Percentiles rank a stretch among this genome's conserved stretches.
Conservation (phyloP, 37 sponge, comb jelly and placozoan species). For the Haliclona indistincta region DNA sequence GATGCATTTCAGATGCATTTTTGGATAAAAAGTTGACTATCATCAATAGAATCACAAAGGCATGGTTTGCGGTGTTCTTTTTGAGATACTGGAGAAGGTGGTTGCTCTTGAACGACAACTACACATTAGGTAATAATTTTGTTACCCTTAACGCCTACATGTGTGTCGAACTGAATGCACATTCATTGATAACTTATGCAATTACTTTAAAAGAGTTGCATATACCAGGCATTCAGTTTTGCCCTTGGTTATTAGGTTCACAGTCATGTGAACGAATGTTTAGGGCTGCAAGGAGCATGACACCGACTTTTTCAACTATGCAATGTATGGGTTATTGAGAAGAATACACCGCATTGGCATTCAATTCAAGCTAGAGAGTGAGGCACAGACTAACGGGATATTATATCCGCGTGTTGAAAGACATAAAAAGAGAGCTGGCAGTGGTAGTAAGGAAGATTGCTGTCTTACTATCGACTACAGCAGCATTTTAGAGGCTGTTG, state of each 20-base stretch:
- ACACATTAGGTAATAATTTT: constrained; percentile 17
- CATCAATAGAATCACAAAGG: neutral
- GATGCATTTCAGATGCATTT: constrained; percentile 14
- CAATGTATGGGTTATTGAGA: constrained; percentile 15
- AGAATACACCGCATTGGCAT: constrained; percentile 17
- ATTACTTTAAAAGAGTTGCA: constrained; percentile 11
- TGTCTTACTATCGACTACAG: neutral
- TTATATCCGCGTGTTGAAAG: neutral
- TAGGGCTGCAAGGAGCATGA: constrained; percentile 29
- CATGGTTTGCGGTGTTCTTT: constrained; percentile 40
- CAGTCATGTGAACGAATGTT: constrained; percentile 24
- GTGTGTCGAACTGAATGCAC: constrained; percentile 38
- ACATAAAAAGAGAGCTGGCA: constrained; percentile 14
- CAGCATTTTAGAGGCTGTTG: constrained; percentile 9
- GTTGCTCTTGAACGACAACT: constrained; percentile 1
- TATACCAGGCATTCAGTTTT: constrained; percentile 8
- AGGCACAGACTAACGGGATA: constrained; percentile 3
- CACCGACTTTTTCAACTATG: constrained; percentile 25
- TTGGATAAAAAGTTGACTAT: constrained; percentile 11
- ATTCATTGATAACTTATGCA: constrained; percentile 30
- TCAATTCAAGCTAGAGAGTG: constrained; percentile 9
- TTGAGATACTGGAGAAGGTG: constrained; percentile 34
- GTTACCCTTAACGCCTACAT: constrained; percentile 8
- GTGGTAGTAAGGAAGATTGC: neutral
- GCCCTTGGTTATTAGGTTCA: constrained; percentile 37